A percentile compares a stretch with the other conserved stretches of the same genome.
These are phyloP conservation scores for Molorchus minor DNA, from an alignment of 2,888 invertebrate genomes.

Conservation along the genomic window DNA sequence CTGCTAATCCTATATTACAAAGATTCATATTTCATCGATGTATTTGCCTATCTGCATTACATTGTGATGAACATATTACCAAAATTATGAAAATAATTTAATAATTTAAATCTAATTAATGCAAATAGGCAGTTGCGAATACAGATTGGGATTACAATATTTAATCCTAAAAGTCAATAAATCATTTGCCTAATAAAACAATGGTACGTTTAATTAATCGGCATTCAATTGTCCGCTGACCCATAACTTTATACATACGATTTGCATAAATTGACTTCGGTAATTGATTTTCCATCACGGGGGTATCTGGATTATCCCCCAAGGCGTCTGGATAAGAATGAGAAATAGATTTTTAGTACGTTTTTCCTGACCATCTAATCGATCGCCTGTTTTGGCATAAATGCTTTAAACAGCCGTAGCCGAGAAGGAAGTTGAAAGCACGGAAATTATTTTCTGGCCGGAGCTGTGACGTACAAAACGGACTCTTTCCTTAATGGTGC, in stretches of 20 bases:
- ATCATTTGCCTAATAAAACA: conserved; percentile 2
- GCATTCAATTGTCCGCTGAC: not conserved
- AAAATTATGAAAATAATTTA: conserved; percentile 15
- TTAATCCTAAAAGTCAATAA: conserved; percentile 13
- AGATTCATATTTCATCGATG: conserved; percentile 20
- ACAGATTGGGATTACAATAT: conserved; percentile 3
- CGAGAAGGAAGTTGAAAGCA: no score
- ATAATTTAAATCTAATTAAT: no score
- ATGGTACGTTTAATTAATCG: conserved; percentile 4
- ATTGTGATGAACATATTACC: conserved; percentile 7
- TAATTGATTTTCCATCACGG: not conserved
- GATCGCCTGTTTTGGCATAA: no score
- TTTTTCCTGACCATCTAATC: no score
- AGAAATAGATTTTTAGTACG: no score
- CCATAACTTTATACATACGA: not conserved
- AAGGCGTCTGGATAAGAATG: no score
- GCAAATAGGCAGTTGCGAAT: not conserved
- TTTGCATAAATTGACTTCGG: not conserved
- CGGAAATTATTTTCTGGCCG: no score
- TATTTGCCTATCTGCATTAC: conserved; percentile 22
- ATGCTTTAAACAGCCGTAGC: no score
- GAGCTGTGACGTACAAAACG: no score
- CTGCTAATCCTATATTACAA: conserved; percentile 24
- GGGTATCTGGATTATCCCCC: no score
- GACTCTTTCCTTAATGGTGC: no score